Evolutionary conservation across 2,888 invertebrate species (phyloP), one percentile per base, ranked within the genome.

Genomic region (Rosalia funebris): DNA sequence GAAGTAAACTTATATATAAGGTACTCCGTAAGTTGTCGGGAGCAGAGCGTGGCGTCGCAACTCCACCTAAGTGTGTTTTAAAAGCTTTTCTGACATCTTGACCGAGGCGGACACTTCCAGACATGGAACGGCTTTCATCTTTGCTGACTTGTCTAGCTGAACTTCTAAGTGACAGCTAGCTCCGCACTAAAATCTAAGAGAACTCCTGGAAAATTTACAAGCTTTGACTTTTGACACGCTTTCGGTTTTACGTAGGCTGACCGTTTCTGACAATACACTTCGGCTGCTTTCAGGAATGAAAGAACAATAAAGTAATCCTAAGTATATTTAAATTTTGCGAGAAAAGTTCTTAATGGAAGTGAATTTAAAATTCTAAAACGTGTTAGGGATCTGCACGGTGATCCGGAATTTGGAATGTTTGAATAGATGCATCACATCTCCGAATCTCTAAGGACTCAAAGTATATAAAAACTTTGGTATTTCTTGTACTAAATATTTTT

Each of bases 81-180:
- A 82, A 82, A 82, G 82, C 82, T 81, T 82, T 81, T 78, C 80
- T 82, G 82, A 82, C 82, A 82, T 82, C 82, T 82, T 82, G 82
- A 82, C 81, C 82, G 79, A 81, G 78, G 77, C 82, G 81, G 82
- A 81, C 81, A 79, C 77, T 78, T 76, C 72, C 78, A 79, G 80
- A 82, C 82, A 82, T 75, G 82, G 74, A 82, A 82, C 79, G 76
- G 82, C 82, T 82, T 82, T 82, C 81, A 81, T 79, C 79, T 77
- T 73, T 71, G 69, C 70, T 60, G 64, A 60, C 65, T 68, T 63
- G 69, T 72, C 73, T 66, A 67, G 65, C 60, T 67, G 69, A 71
- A 75, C 70, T 71, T 66, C 61, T 72, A 73, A 73, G 72, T 74
- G 73, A 74, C 74, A 71, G 70, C 68, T 60, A 62, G 57, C 69